These are phyloP conservation scores for Pica pica DNA, from an alignment of 2,113 vertebrate genomes.

Conservation along the genomic window DNA sequence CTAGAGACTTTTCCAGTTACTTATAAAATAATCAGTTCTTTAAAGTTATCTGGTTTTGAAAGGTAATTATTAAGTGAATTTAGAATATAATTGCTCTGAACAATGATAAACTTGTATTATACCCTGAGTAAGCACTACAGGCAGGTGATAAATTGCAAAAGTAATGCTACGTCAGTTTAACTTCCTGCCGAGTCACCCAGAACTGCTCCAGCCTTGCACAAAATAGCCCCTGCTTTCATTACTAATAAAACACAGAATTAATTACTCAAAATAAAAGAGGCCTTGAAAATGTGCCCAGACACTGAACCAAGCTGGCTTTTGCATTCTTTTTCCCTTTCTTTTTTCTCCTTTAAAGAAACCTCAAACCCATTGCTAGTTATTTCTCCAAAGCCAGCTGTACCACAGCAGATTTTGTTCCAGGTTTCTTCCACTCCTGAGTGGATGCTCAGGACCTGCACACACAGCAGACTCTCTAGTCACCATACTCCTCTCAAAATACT, in stretches of 20 bases:
- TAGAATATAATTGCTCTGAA: conserved; percentile 36
- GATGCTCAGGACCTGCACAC: neutral
- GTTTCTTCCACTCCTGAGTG: neutral
- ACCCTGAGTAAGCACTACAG: conserved; percentile 46
- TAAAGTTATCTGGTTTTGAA: neutral
- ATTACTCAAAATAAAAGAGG: conserved; percentile 60
- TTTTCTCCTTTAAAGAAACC: neutral
- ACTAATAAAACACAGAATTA: conserved; percentile 66
- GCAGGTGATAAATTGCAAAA: conserved; percentile 67
- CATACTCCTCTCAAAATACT: neutral
- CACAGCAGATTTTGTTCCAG: neutral
- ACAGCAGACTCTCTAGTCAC: neutral
- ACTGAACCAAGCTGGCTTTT: neutral
- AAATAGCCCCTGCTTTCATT: conserved; percentile 40
- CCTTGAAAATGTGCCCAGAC: conserved; percentile 41
- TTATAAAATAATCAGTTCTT: neutral
- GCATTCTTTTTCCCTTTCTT: neutral
- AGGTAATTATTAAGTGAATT: conserved; percentile 19
- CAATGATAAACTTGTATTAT: conserved; percentile 59
- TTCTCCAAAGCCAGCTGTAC: neutral
- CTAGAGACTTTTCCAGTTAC: neutral
- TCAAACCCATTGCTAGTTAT: neutral
- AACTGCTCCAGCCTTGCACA: conserved; percentile 39
- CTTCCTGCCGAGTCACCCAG: conserved; percentile 61
- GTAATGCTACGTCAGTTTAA: conserved; percentile 46